Evolutionary conservation across 2,797 vertebrate species (phyloP).

Genomic region (Prunella strophiata): DNA sequence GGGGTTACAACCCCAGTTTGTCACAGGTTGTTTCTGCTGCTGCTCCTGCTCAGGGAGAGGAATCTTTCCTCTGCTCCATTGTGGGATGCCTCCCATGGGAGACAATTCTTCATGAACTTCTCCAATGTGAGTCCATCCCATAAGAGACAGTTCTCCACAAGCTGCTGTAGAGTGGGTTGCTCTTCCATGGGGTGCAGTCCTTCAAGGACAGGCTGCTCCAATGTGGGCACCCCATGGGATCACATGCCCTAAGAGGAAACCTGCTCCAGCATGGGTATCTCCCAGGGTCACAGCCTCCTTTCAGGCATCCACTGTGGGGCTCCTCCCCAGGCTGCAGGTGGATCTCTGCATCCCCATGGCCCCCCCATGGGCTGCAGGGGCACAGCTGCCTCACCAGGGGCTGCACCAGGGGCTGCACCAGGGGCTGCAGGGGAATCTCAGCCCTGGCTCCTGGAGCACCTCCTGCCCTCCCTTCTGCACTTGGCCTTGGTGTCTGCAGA

Average conservation of each 20-base stretch:
- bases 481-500: background rate
- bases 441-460: fast-evolving
- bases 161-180: background rate
- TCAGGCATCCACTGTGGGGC: fast-evolving
- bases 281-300: fast-evolving
- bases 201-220: background rate
- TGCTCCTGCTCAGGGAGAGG: background rate
- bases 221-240: fast-evolving
- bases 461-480: background rate
- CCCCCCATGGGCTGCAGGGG: background rate
- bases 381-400: background rate
- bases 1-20: background rate
- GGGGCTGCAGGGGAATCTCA: background rate
- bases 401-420: background rate
- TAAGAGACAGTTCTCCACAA: too few relatives aligned
- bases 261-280: background rate
- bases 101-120: background rate
- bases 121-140: fast-evolving
- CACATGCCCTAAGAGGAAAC: background rate
- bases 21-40: background rate
- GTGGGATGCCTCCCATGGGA: background rate
- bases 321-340: fast-evolving
- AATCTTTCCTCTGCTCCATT: background rate
- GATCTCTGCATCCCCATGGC: fast-evolving
- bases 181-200: background rate